These are phyloP conservation scores for Leucoptera coffeella DNA, from an alignment of 2,888 invertebrate species.

Conservation along the genomic window DNA sequence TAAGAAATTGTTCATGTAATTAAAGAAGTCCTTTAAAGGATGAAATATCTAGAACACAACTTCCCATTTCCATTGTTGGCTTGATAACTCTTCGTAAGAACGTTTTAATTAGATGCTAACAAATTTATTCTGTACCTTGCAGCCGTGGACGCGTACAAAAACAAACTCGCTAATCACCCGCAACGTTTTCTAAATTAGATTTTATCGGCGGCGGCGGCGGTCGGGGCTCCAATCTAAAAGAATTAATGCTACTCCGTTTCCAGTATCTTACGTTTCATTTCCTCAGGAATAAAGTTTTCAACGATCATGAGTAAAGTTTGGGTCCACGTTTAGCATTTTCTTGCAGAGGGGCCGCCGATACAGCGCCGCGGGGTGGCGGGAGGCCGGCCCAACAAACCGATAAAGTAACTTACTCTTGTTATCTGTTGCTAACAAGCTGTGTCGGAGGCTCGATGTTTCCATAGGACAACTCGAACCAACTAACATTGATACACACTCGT, in stretches of 20 bases:
- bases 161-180: too few species aligned
- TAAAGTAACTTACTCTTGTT: constrained; percentile 15
- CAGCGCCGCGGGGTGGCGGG: not conserved
- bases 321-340: constrained; percentile 4
- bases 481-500: constrained; percentile 25
- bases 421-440: constrained; percentile 10
- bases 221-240: too few species aligned
- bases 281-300: constrained; percentile 5
- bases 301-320: constrained; percentile 6
- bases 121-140: too few species aligned
- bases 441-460: constrained; percentile 11
- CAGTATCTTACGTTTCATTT: constrained; percentile 6
- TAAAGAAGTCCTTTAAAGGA: constrained; percentile 25
- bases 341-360: constrained; percentile 1
- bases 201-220: not conserved
- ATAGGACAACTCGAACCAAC: constrained; percentile 15
- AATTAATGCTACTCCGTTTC: constrained; percentile 1
- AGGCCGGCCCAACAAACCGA: constrained; percentile 9
- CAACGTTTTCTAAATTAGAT: constrained; percentile 1
- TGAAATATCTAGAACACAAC: too few species aligned
- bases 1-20: constrained; percentile 21
- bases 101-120: too few species aligned
- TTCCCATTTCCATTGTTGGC: too few species aligned
- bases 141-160: too few species aligned
- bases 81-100: too few species aligned